Percentiles rank a stretch among this genome's conserved stretches.
phyloP scores from a whole-genome alignment of 2,113 vertebrate species.

The Perca flavescens region DNA sequence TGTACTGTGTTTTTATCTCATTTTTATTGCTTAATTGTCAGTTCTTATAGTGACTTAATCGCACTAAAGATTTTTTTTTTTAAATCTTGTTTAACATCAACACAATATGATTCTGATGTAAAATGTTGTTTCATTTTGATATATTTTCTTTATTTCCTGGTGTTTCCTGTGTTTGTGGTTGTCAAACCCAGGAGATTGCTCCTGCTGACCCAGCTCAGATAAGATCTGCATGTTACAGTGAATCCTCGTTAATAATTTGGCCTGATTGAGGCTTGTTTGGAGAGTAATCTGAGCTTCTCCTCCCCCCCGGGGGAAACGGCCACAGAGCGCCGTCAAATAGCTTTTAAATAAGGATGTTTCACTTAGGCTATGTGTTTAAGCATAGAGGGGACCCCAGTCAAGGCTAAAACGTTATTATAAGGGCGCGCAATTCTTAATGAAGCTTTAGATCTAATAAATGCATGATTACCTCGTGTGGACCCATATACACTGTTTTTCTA shows the following conservation, averaged over 20 bases:
- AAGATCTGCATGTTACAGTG: slow-evolving; percentile 52
- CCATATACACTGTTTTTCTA: not conserved
- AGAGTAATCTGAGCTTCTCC: slow-evolving; percentile 60
- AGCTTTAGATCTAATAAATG: not conserved
- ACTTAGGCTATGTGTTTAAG: slow-evolving; percentile 16
- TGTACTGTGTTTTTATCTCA: not conserved
- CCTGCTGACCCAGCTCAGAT: slow-evolving; percentile 37
- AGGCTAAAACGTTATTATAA: not conserved
- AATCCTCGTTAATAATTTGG: slow-evolving; percentile 59
- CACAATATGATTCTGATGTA: not conserved
- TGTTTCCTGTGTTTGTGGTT: not conserved
- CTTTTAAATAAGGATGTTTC: slow-evolving; percentile 57
- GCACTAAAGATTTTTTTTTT: not conserved
- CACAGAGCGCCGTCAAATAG: slow-evolving; percentile 6
- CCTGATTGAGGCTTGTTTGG: slow-evolving; percentile 62
- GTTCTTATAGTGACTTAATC: not conserved
- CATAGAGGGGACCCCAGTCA: slow-evolving; percentile 3
- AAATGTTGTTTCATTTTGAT: not conserved
- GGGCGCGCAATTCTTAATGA: not conserved
- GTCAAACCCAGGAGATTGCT: not conserved
- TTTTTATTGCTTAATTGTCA: too few relatives aligned
- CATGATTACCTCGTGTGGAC: not conserved
- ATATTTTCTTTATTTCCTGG: not conserved
- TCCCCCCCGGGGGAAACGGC: not conserved
- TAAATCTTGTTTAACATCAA: not conserved